Base-by-base conservation (phyloP, 2,888 invertebrate species). In the Plagodis dolabraria region DNA sequence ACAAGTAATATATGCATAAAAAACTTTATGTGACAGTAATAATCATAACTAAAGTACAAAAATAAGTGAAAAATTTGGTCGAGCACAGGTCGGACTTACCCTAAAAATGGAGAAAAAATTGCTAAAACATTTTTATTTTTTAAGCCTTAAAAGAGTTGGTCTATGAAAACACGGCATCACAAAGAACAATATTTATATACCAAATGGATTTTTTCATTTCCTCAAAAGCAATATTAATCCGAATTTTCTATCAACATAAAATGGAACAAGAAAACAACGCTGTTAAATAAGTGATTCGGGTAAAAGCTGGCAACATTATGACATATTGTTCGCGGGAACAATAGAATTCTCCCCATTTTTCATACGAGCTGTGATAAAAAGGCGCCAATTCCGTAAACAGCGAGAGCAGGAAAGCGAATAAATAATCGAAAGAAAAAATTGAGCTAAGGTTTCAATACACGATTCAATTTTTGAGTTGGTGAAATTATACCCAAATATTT, bases 251-350 rank as follows among this genome's bases (percentile, higher is more conserved):
- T 48, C 52, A 46, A 51, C 51, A 43, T 47, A 55, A 53, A 10
- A 56, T 47, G 54, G 48, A 46, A 55, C 57, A 47, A 35, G 48
- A 52, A 54, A 57, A 59, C 55, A 63, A 52, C 60, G 50, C 40
- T 46, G 53, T 53, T 60, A 78, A 80, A 75, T 75, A 79, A 77
- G 78, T 80, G 79, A 82, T 82, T 77, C 75, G 66, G 65, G 65
- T 74, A 75, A 80, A 81, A 81, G 79, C 80, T 67, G 70, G 57
- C 65, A 76, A 75, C 77, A 78, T 81, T 82, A 81, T 84, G 85
- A 86, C 85, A 85, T 85, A 86, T 85, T 86, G 83, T 82, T 69
- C 68, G 66, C 64, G 67, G 69, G 75, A 80, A 86, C 85, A 86
- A 87, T 82, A 72, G 78, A 57, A 60, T 61, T 60, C 48, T 22